A percentile compares a stretch with the other conserved stretches of the same genome.
phyloP scores from a whole-genome alignment of 2,797 vertebrate genomes.

The Rhyacichthys aspro region DNA sequence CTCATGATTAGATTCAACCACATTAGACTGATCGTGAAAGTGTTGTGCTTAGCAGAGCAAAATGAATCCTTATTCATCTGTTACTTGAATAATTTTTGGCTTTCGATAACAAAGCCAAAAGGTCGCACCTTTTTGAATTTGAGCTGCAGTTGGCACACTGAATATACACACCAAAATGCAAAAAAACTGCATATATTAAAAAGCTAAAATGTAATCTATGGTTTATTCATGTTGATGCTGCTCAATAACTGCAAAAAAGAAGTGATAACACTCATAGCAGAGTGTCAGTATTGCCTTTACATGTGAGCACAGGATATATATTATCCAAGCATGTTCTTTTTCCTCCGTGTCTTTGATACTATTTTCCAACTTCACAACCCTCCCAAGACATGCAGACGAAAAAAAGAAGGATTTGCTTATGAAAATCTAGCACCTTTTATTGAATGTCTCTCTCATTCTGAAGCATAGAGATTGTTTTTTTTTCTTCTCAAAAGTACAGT shows the following conservation, averaged over 20 bases:
- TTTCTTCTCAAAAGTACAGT: slow-evolving; percentile 57
- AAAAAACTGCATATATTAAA: too few relatives aligned
- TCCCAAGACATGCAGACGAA: slow-evolving; percentile 38
- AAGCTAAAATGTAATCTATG: too few relatives aligned
- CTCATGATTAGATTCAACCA: too few relatives aligned
- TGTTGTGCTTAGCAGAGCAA: too few relatives aligned
- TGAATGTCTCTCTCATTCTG: slow-evolving; percentile 42
- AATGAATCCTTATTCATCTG: too few relatives aligned
- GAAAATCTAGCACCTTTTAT: slow-evolving; percentile 57
- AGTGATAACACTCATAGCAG: background rate
- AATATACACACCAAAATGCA: too few relatives aligned
- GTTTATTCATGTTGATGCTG: too few relatives aligned
- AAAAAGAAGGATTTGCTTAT: slow-evolving; percentile 65
- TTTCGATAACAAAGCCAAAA: too few relatives aligned
- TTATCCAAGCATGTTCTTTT: slow-evolving; percentile 34
- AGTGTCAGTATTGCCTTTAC: slow-evolving; percentile 18
- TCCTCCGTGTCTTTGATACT: slow-evolving; percentile 23
- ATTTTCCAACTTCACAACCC: slow-evolving; percentile 37
- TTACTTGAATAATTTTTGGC: too few relatives aligned
- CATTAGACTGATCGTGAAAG: too few relatives aligned
- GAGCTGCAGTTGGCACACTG: too few relatives aligned
- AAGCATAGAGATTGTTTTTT: slow-evolving; percentile 41
- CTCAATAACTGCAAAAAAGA: background rate
- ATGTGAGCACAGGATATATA: slow-evolving; percentile 44
- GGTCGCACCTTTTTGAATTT: too few relatives aligned